These are phyloP conservation scores for Pangasianodon gigas DNA, from an alignment of 2,113 vertebrate species.

Conservation along the genomic window DNA sequence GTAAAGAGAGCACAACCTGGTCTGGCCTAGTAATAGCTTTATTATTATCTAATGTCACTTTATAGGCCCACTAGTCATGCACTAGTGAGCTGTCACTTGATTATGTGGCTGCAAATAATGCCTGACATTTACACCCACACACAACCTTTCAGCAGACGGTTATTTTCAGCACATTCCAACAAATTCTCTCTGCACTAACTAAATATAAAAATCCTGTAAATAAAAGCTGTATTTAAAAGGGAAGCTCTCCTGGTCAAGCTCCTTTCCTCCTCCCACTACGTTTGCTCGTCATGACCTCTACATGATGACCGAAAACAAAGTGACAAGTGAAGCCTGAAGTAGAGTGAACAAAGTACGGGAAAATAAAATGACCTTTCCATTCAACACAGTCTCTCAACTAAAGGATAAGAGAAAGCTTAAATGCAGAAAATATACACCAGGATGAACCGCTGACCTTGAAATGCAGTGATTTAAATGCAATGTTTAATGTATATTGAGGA, in stretches of 20 bases:
- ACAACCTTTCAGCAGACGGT: conserved; percentile 31
- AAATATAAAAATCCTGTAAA: not conserved
- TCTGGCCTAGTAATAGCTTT: not conserved
- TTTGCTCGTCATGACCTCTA: conserved; percentile 13
- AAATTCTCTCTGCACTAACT: not conserved
- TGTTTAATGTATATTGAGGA: not conserved
- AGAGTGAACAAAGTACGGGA: not conserved
- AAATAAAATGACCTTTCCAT: conserved; percentile 46
- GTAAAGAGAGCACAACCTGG: not conserved
- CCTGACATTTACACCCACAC: conserved; percentile 32
- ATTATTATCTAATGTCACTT: not conserved
- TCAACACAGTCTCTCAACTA: not conserved
- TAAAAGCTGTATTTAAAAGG: conserved; percentile 14
- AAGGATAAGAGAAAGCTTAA: not conserved
- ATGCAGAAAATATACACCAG: not conserved
- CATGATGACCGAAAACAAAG: conserved; percentile 12
- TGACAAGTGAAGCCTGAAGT: conserved; percentile 43
- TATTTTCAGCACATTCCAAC: conserved; percentile 27
- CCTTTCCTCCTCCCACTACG: conserved; percentile 12
- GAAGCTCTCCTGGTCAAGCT: not conserved
- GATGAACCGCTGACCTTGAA: not conserved
- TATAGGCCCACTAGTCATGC: not conserved
- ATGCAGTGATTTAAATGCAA: not conserved
- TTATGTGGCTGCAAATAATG: conserved; percentile 20
- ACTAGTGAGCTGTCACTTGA: conserved; percentile 16